Evolutionary conservation across 2,888 invertebrate genomes (phyloP).

Genomic region (Lepidochrysops patricia): DNA sequence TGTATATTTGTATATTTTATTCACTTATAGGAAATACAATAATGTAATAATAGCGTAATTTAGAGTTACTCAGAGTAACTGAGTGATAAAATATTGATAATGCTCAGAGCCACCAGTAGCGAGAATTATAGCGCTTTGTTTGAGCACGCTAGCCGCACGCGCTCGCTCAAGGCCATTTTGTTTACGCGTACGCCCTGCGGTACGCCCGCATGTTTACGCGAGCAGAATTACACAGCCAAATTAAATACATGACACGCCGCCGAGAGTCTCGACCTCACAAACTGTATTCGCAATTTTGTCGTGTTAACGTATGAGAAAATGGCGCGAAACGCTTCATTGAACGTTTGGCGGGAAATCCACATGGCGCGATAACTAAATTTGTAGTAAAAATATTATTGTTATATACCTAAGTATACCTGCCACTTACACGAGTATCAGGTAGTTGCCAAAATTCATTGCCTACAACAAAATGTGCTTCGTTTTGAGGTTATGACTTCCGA

Average conservation of each 20-base stretch:
- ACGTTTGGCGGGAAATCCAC: constrained; percentile 55
- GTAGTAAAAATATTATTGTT: not conserved
- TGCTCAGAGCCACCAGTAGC: constrained; percentile 28
- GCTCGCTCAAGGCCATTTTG: constrained; percentile 64
- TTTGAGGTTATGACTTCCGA: not conserved
- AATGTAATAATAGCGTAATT: not conserved
- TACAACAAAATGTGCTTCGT: not conserved
- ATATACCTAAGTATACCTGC: not conserved
- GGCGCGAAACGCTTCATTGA: constrained; percentile 69
- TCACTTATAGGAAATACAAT: not conserved
- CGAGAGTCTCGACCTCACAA: constrained; percentile 25
- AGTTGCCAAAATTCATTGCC: not conserved
- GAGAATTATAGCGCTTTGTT: constrained; percentile 48
- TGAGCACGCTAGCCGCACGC: constrained; percentile 44
- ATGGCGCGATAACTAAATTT: not conserved
- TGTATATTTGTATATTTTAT: no score
- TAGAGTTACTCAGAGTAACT: constrained; percentile 29
- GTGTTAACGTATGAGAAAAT: constrained; percentile 44
- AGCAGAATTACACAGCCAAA: constrained; percentile 38
- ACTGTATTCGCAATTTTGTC: constrained; percentile 34
- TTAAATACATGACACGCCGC: constrained; percentile 29
- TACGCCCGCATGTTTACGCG: constrained; percentile 55
- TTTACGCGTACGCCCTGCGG: constrained; percentile 60
- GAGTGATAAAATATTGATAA: constrained; percentile 51
- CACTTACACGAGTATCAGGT: not conserved